phyloP scores from a whole-genome alignment of 2,888 invertebrate species.

The Hydropsyche betteni region DNA sequence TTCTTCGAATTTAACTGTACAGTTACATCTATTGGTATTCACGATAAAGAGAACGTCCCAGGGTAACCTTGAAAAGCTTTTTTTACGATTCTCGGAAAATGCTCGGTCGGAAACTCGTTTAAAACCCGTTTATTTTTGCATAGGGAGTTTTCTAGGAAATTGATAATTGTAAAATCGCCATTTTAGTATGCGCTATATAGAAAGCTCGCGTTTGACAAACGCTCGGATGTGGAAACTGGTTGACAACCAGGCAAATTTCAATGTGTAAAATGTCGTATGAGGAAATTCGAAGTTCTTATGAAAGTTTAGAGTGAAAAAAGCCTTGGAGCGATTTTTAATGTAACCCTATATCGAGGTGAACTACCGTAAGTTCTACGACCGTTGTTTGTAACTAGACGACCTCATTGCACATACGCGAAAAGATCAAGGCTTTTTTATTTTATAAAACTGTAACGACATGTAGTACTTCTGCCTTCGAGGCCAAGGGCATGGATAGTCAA shows the following conservation, averaged over 20 bases:
- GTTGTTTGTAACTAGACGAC: conserved; percentile 17
- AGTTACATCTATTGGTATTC: conserved; percentile 15
- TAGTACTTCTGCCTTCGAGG: too few species aligned
- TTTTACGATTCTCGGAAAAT: conserved; percentile 9
- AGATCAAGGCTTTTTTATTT: conserved; percentile 19
- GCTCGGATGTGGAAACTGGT: too few species aligned
- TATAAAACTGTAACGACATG: too few species aligned
- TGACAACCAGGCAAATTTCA: too few species aligned
- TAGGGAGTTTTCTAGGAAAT: too few species aligned
- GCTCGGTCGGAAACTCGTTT: too few species aligned
- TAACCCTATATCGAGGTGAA: conserved; percentile 28
- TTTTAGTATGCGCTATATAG: too few species aligned
- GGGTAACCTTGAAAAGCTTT: too few species aligned
- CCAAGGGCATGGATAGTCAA: too few species aligned
- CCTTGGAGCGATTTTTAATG: conserved; percentile 17
- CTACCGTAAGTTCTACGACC: conserved; percentile 26
- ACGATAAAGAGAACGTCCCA: not conserved
- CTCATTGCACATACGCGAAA: conserved; percentile 17
- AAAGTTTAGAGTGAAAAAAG: not conserved
- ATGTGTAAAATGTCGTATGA: not conserved
- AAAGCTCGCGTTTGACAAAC: too few species aligned
- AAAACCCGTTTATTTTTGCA: too few species aligned
- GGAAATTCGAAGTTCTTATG: not conserved
- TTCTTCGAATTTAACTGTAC: not conserved
- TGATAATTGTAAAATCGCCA: too few species aligned